Percentiles rank a stretch among this genome's conserved stretches.
Evolutionary conservation across 2,113 vertebrate genomes (phyloP).

Genomic region (Theropithecus gelada): DNA sequence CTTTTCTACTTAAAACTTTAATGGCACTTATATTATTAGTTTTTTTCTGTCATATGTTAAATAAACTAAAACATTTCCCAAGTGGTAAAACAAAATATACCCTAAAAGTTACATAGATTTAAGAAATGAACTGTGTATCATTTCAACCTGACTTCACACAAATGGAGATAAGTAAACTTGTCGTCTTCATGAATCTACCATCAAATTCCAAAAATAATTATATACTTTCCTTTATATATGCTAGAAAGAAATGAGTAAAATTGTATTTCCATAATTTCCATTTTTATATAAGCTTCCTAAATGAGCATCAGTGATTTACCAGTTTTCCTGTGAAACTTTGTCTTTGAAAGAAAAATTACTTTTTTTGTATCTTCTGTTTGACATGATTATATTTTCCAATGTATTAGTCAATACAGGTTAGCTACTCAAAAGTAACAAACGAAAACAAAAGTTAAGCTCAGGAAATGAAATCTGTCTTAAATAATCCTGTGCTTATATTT

Average conservation of each 20-base stretch:
- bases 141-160: conserved; percentile 27
- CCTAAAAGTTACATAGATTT: not conserved
- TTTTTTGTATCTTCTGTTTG: not conserved
- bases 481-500: not conserved
- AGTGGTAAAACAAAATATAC: not conserved
- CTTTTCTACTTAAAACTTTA: conserved; percentile 7
- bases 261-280: not conserved
- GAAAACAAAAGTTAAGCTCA: not conserved
- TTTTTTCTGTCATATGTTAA: conserved; percentile 22
- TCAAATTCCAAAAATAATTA: conserved; percentile 50
- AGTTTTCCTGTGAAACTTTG: not conserved
- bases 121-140: not conserved
- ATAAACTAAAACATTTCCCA: conserved; percentile 9
- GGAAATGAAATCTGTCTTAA: conserved; percentile 3
- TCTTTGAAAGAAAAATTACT: not conserved
- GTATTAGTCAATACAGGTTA: not conserved
- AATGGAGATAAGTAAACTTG: conserved; percentile 4
- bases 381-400: not conserved
- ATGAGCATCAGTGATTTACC: not conserved
- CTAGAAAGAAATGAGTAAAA: conserved; percentile 9
- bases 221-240: not conserved
- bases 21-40: not conserved
- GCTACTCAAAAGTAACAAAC: not conserved
- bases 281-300: conserved; percentile 32
- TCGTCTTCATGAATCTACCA: not conserved